Base-by-base conservation (phyloP, 2,113 vertebrate genomes). In the Stictonetta naevosa region DNA sequence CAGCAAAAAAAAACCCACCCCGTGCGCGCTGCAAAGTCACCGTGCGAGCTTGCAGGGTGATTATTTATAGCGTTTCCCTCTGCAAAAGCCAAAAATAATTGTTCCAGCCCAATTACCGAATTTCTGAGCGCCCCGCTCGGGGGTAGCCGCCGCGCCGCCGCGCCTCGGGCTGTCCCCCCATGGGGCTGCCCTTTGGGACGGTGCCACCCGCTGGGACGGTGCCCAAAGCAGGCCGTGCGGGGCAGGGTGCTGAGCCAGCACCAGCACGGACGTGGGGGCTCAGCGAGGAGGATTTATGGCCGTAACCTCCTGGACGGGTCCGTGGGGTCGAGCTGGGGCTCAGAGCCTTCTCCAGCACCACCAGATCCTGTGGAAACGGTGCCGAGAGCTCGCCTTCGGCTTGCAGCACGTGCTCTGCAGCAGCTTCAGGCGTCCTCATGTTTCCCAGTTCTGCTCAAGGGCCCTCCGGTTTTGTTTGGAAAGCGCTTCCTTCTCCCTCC, bases 41-140 rank as follows among this genome's bases (percentile, higher is more conserved):
- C 5, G 69, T 86, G 92, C 73, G 82, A 84, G 92, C 95, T 93
- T 50, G 21, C 80, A 0, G 95, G 92, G 90, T 93, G 95, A 90
- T 94, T 95, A 96, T 95, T 95, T 96, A 96, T 95, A 97, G 95
- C 88, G 29, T 78, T 94, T 75, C 83, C 88, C 90, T 93, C 88
- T 93, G 93, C 94, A 96, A 96, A 96, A 96, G 88, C 85, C 92
- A 92, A 94, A 96, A 96, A 95, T 95, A 96, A 94, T 95, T 92
- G 90, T 96, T 95, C 90, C 92, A 95, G 95, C 88, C 95, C 92
- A 94, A 96, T 96, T 95, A 96, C 83, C 12, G 88, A 83, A 90
- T 92, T 93, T 90, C 62, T 67, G 69, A 93, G 60, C 0, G 13
- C 92, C 44, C 7, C 3, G 92, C 76, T 86, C 76, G 16, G 63